These are phyloP conservation scores for Laticauda colubrina DNA, from an alignment of 2,113 vertebrate genomes.

Conservation along the genomic window DNA sequence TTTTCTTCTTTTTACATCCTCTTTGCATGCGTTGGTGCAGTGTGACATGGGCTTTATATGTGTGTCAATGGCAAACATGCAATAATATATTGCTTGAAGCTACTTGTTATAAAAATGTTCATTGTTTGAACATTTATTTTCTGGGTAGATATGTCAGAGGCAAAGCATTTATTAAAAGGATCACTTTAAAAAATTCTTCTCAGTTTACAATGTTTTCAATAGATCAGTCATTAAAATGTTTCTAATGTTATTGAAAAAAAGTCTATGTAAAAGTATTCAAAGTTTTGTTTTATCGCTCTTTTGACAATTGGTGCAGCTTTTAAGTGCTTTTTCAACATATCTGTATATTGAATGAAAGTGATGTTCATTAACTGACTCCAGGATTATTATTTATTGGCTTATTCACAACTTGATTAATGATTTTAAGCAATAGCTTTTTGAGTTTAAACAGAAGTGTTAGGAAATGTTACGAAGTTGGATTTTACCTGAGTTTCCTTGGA, in stretches of 20 bases:
- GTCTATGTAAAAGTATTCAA: constrained; percentile 36
- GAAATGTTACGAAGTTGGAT: constrained; percentile 3
- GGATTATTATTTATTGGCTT: constrained; percentile 48
- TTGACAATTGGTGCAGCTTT: constrained; percentile 43
- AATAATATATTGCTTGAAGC: constrained; percentile 21
- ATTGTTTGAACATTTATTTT: constrained; percentile 17
- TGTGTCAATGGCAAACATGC: constrained; percentile 23
- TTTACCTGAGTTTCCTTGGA: background rate
- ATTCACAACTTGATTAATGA: constrained; percentile 47
- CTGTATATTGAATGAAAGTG: constrained; percentile 42
- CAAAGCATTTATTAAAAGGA: constrained; percentile 30
- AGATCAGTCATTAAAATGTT: constrained; percentile 35
- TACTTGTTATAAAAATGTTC: background rate
- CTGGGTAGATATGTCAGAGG: constrained; percentile 18
- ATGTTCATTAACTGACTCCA: constrained; percentile 39
- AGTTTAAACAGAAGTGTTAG: constrained; percentile 47
- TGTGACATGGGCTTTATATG: background rate
- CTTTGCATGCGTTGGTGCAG: too few species aligned
- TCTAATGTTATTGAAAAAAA: constrained; percentile 49
- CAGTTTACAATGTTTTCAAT: constrained; percentile 31
- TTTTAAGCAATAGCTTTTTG: constrained; percentile 36
- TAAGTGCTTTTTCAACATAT: constrained; percentile 59
- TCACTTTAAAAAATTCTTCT: constrained; percentile 34
- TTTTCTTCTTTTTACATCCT: too few species aligned
- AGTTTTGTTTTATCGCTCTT: constrained; percentile 55